Evolutionary conservation across 2,888 invertebrate species (phyloP), one percentile per base, ranked within the genome.

Genomic region (Trachelus troglodyta): DNA sequence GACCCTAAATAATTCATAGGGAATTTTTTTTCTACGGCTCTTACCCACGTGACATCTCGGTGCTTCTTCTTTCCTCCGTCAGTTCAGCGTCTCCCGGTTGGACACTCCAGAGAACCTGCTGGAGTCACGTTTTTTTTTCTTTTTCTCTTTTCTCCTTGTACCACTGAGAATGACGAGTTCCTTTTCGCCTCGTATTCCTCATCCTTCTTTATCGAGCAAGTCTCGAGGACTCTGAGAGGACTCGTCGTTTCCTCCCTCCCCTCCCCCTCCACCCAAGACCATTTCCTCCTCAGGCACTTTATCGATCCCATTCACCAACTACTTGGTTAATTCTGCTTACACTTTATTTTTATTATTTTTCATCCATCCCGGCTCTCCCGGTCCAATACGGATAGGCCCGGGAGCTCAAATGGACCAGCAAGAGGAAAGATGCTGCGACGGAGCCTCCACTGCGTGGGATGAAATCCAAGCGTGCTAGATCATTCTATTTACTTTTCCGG

Each of bases 1-100:
- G 83, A 85, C 83, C 83, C 86, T 90, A 86, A 89, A 90, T 90
- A 88, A 90, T 90, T 88, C 90, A 90, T 89, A 83, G 85, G 80
- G 77, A 69, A 74, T 80, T 73, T 79, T 79, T 84, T 86, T 79
- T 79, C 31, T 79, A 80, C 56, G 9, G 23, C 56, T 56, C 56
- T 56, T 56, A 56, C 56, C 56, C 56, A 56, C 71, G 34, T 23
- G 71, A 34, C 71, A 71, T 71, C 31, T 15, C 71, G 15, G 9
- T 71, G 71, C 31, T 30, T 33, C 33, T 15, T 33, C 34, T 3
- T 12, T 33, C 12, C 71, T 71, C 31, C 71, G 71, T 31, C 30
- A 30, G 34, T 71, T 71, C 71, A 31, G 71, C 30, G 30, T 34
- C 31, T 71, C 34, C 23, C 71, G 30, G 30, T 71, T 34, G 34